Base-by-base conservation (phyloP, 2,888 invertebrate species). In the Drosophila eohydei region DNA sequence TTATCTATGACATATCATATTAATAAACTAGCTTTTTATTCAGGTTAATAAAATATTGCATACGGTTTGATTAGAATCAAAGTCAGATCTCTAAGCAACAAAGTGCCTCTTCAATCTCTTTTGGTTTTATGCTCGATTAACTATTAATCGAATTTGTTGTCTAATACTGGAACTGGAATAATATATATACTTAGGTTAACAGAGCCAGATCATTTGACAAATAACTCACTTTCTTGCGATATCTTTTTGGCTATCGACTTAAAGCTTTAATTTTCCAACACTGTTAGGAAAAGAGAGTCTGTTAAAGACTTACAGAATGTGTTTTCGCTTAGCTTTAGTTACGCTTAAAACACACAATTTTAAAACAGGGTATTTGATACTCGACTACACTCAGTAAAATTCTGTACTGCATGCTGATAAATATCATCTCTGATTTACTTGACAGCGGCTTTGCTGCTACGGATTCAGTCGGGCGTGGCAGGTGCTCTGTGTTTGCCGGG, bases 381-480 rank as follows among this genome's bases (percentile, higher is more conserved):
- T 46, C 32, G 41, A 3, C 8, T 26, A 55, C n/a, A 4, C 51
- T 3, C 32, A 9, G 5, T 1, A 3, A 5, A 16, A 1, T 14
- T 50, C 69, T 75, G 46, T 50, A 12, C 46, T 54, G 38, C 51
- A 64, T 44, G 50, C 56, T 71, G 81, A 78, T 88, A 86, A 84
- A 86, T 74, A 70, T 72, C 74, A 80, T 74, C 73, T 86, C 71
- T 83, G 87, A 81, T 81, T 83, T 81, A 61, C 76, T 60, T 72
- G 74, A 76, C 76, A 80, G 62, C 68, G 58, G 16, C 40, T 57
- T 59, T 63, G 43, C 58, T 59, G 78, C 56, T 61, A n/a, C 56
- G 57, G 52, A 64, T 44, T 60, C 73, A 83, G 43, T 74, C 71
- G 72, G 67, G 71, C 73, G 67, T 75, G 71, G 68, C 71, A 66